These are phyloP conservation scores for Urocyon cinereoargenteus DNA, from an alignment of 2,797 vertebrate genomes.

Conservation along the genomic window DNA sequence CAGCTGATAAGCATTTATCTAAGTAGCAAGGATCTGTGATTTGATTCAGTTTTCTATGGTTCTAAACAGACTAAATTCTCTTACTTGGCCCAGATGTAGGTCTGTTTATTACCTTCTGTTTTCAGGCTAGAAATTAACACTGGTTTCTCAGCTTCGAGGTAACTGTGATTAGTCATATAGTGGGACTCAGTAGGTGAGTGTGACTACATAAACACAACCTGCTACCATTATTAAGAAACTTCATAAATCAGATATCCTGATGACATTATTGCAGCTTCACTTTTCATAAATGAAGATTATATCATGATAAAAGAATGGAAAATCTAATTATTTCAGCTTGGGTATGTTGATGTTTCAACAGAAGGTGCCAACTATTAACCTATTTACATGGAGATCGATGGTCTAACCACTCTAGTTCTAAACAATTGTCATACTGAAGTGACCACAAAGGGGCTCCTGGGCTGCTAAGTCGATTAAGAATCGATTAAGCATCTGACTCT, in stretches of 20 bases:
- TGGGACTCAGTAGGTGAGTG: background rate
- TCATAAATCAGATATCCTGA: background rate
- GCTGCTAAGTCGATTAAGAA: background rate
- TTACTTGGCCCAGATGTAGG: background rate
- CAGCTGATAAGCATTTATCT: background rate
- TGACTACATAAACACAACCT: background rate
- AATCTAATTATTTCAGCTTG: background rate
- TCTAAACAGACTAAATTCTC: conserved; percentile 22
- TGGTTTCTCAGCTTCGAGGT: background rate
- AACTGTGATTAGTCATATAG: background rate
- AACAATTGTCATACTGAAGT: conserved; percentile 29
- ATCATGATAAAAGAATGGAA: background rate
- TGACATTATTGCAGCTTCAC: background rate
- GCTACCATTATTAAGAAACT: conserved; percentile 19
- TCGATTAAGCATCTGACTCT: background rate
- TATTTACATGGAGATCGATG: background rate
- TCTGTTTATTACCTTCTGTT: conserved; percentile 16
- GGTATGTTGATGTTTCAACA: background rate
- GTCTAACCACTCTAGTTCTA: background rate
- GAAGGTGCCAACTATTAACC: background rate
- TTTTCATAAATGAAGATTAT: background rate
- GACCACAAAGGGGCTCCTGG: background rate
- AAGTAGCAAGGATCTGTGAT: background rate
- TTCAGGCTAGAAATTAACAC: background rate
- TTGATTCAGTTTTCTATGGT: conserved; percentile 3